Percentiles rank a stretch among this genome's conserved stretches.
Evolutionary conservation across 1,140 invertebrate species (phyloP).

Genomic region (Lordiphosa stackelbergi): DNA sequence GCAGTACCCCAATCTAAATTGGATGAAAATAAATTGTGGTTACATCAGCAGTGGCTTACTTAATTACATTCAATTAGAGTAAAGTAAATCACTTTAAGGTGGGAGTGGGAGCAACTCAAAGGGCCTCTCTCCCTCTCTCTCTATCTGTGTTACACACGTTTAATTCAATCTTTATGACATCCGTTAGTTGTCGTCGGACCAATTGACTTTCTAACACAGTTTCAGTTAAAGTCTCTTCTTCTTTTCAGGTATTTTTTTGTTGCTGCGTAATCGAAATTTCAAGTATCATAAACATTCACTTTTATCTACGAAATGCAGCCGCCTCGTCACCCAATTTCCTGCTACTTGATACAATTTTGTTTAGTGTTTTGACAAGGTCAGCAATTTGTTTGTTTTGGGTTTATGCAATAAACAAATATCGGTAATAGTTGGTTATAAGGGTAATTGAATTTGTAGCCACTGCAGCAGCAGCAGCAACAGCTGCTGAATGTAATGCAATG

Average conservation of each 20-base stretch:
- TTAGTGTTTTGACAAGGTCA: slow-evolving; percentile 51
- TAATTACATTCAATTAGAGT: slow-evolving; percentile 56
- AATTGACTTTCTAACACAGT: slow-evolving; percentile 60
- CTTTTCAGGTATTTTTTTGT: slow-evolving; percentile 28
- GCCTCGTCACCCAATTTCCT: slow-evolving; percentile 66
- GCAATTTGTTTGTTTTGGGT: slow-evolving; percentile 35
- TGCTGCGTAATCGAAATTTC: slow-evolving; percentile 64
- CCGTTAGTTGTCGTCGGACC: slow-evolving; percentile 21
- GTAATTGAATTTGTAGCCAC: slow-evolving; percentile 55
- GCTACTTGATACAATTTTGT: slow-evolving; percentile 71
- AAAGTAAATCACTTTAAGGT: slow-evolving; percentile 38
- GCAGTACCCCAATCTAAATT: slow-evolving; percentile 24
- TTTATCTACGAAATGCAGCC: slow-evolving; percentile 52
- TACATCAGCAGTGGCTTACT: slow-evolving; percentile 52
- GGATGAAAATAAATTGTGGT: slow-evolving; percentile 25
- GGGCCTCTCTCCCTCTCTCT: slow-evolving; percentile 18
- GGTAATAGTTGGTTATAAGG: slow-evolving; percentile 22
- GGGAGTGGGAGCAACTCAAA: slow-evolving; percentile 30
- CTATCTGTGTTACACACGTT: not conserved
- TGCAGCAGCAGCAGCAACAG: slow-evolving; percentile 23
- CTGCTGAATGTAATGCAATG: slow-evolving; percentile 1
- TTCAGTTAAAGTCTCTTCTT: slow-evolving; percentile 17
- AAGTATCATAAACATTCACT: slow-evolving; percentile 74
- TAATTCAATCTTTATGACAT: slow-evolving; percentile 36
- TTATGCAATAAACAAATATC: slow-evolving; percentile 64